Evolutionary conservation across 2,888 invertebrate genomes (phyloP).

Genomic region (Microplitis deprimator): DNA sequence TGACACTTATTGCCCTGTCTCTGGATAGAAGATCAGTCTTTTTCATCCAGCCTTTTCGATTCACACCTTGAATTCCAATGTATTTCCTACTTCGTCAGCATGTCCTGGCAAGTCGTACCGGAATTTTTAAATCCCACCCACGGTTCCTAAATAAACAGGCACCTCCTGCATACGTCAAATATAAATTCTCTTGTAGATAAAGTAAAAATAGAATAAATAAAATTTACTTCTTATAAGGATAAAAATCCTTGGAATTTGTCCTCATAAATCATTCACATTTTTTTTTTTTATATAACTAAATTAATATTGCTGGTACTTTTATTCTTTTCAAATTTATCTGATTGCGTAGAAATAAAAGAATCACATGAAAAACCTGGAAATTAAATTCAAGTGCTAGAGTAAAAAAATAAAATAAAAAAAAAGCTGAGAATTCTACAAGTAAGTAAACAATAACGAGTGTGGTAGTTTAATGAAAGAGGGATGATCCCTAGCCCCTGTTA

Average conservation of each 20-base stretch:
- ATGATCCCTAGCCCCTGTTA: neutral
- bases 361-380: neutral
- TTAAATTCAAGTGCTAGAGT: neutral
- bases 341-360: neutral
- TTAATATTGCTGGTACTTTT: neutral
- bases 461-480: neutral
- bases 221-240: neutral
- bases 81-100: conserved; percentile 26
- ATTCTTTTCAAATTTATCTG: neutral
- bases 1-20: conserved; percentile 62
- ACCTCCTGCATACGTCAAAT: conserved; percentile 18
- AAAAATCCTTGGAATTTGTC: neutral
- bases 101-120: neutral
- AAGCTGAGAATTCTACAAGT: neutral
- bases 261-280: neutral
- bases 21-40: conserved; percentile 28
- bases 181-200: neutral
- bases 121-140: conserved; percentile 15
- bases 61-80: conserved; percentile 54
- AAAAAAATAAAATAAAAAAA: neutral
- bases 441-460: neutral
- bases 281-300: neutral
- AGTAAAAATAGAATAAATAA: neutral
- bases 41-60: conserved; percentile 34
- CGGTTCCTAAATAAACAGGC: neutral